Conservation (phyloP, 2,113 vertebrate species). For the Zosterops japonicus region DNA sequence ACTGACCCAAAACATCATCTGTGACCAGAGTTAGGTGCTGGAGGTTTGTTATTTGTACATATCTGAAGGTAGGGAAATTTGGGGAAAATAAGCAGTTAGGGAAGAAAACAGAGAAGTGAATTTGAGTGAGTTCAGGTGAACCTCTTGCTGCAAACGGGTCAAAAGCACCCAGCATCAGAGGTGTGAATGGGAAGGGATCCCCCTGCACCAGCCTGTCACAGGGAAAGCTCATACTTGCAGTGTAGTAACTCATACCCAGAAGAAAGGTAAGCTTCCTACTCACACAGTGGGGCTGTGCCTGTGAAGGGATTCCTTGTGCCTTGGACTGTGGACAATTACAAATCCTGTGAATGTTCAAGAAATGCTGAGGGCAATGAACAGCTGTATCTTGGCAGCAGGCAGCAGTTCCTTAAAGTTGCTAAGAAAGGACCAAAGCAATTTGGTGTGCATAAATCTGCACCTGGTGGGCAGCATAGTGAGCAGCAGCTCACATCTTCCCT, state of each 20-base stretch:
- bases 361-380: background rate
- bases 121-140: background rate
- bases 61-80: background rate
- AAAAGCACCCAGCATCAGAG: background rate
- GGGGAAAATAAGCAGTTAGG: background rate
- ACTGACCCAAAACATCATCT: background rate
- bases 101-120: background rate
- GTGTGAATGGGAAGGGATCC: accelerated
- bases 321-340: background rate
- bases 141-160: background rate
- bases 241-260: background rate
- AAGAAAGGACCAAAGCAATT: background rate
- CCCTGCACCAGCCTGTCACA: background rate
- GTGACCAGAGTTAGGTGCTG: background rate
- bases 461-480: background rate
- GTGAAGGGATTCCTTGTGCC: background rate
- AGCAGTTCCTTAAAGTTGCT: background rate
- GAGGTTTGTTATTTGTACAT: background rate
- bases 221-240: background rate
- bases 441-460: background rate
- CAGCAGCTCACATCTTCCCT: background rate
- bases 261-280: background rate
- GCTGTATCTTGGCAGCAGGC: background rate
- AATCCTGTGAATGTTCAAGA: background rate
- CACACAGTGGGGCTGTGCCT: background rate